phyloP scores from a whole-genome alignment of 2,888 invertebrate species.

The Xestia sexstrigata region DNA sequence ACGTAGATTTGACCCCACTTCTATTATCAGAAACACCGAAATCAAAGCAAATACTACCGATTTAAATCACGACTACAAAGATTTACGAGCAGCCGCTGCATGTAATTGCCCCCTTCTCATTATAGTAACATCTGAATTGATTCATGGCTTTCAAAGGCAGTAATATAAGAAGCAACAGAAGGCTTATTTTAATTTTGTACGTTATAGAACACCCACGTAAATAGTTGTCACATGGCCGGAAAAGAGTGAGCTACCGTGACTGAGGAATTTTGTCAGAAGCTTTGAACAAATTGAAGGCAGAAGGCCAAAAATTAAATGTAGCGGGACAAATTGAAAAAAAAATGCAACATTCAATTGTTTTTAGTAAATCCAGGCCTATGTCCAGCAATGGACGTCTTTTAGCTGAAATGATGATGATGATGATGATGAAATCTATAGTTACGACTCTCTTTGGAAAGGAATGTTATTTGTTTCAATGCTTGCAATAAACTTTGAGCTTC shows the following conservation, averaged over 20 bases:
- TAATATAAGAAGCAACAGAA: slow-evolving; percentile 26
- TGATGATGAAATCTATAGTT: too few species aligned
- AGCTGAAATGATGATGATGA: too few species aligned
- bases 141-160: slow-evolving; percentile 66
- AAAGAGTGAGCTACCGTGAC: slow-evolving; percentile 7
- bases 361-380: too few species aligned
- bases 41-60: slow-evolving; percentile 44
- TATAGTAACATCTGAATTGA: slow-evolving; percentile 74
- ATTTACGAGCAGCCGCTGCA: slow-evolving; percentile 65
- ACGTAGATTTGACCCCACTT: slow-evolving; percentile 6
- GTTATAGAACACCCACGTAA: slow-evolving; percentile 36
- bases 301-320: neutral
- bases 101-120: slow-evolving; percentile 72
- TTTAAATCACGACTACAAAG: slow-evolving; percentile 44
- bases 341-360: neutral
- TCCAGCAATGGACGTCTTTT: too few species aligned
- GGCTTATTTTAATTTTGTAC: slow-evolving; percentile 23
- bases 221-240: neutral
- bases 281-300: neutral
- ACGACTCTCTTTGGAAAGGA: neutral
- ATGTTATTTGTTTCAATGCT: neutral
- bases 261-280: slow-evolving; percentile 15
- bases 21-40: slow-evolving; percentile 28
- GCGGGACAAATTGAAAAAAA: too few species aligned
- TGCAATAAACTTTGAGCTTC: neutral